Evolutionary conservation across 1,140 invertebrate genomes (phyloP).

Genomic region (Drosophila ogumai): DNA sequence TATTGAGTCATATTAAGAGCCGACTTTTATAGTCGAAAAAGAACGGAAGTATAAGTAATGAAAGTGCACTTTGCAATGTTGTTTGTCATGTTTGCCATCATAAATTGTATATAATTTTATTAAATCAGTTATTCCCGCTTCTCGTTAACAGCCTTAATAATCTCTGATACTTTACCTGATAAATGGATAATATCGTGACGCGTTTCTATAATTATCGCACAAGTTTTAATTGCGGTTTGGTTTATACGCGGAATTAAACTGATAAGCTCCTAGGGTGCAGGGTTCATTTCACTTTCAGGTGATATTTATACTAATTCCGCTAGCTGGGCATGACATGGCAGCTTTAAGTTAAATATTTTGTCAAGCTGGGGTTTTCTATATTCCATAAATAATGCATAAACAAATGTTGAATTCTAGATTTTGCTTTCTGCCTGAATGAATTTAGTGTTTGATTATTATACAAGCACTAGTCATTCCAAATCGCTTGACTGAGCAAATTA

Average conservation of each 20-base stretch:
- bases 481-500: not conserved
- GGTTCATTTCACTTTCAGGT: constrained; percentile 56
- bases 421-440: not conserved
- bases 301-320: constrained; percentile 20
- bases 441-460: not conserved
- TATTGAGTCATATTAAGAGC: not conserved
- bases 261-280: constrained; percentile 48
- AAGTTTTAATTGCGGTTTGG: constrained; percentile 19
- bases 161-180: not conserved
- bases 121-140: not conserved
- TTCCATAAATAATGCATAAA: not conserved
- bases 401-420: constrained; percentile 2
- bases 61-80: not conserved
- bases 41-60: not conserved
- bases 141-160: constrained; percentile 1
- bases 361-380: not conserved
- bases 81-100: no score
- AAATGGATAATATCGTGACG: not conserved
- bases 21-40: no score
- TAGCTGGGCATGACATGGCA: constrained; percentile 46
- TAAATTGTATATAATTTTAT: not conserved
- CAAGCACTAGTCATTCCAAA: constrained; percentile 6
- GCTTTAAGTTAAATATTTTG: not conserved
- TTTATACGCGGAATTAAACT: constrained; percentile 7
- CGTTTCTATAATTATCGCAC: not conserved